Base-by-base conservation (phyloP, 2,797 vertebrate species). In the Buceros bicornis region DNA sequence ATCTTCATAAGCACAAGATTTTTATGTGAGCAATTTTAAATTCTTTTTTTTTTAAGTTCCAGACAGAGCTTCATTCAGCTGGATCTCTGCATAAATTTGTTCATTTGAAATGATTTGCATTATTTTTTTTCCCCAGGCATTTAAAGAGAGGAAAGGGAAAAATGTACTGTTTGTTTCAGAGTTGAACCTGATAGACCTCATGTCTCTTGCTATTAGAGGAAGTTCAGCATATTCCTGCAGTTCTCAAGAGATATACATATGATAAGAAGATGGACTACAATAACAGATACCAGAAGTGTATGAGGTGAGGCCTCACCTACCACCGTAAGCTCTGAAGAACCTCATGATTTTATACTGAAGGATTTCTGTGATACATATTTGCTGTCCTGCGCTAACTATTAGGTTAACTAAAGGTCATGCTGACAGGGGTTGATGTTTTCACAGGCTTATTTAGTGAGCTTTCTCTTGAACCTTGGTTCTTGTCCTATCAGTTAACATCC, bases 391-490 rank as follows among this genome's bases (percentile, higher is more conserved):
- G 25, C 25, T 61, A 56, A 33, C 3, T 57, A 48, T n/a, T 60
- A 40, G 37, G 37, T 40, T 40, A 40, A 40, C 37, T 40, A 40
- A 40, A 40, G 10, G n/a, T 66, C 29, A 29, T 70, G 25, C 16
- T 87, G n/a, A 61, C n/a, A 70, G 22, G 29, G 25, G 12, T 2
- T 81, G 16, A 24, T 61, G 11, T 65, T 87, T 91, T 88, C 61
- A 70, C 12, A 69, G 50, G 24, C 26, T 92, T 43, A 3, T 86
- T 95, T 60, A 6, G 5, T 77, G 87, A 91, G 9, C 43, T 43
- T 53, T 57, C 62, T 80, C 20, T n/a, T 80, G n/a, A 80, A 79
- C 79, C 43, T 97, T 87, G 66, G 31, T 90, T 81, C 74, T 81
- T 81, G 31, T 76, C 53, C 37, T 78, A 40, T 89, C 82, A 78